These are phyloP conservation scores for Eumerus sabulonum DNA, from an alignment of 2,888 invertebrate genomes.

Conservation along the genomic window DNA sequence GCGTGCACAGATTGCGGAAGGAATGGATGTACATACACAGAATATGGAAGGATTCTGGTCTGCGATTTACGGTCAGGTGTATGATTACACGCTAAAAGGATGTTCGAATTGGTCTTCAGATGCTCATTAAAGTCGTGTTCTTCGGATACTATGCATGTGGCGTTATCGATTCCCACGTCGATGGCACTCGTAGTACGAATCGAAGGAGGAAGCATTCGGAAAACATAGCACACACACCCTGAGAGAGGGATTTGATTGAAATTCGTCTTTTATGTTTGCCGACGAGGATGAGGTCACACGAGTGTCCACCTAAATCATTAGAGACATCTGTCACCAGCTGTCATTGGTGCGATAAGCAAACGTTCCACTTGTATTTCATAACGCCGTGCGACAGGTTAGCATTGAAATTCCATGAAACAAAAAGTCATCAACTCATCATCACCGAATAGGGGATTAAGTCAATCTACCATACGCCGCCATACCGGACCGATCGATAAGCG, in stretches of 20 bases:
- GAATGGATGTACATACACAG: slow-evolving; percentile 14
- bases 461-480: slow-evolving; percentile 20
- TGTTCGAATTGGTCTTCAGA: slow-evolving; percentile 61
- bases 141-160: slow-evolving; percentile 24
- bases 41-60: neutral
- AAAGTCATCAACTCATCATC: slow-evolving; percentile 44
- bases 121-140: slow-evolving; percentile 67
- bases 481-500: too few species aligned
- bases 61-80: slow-evolving; percentile 65
- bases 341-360: slow-evolving; percentile 37
- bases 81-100: slow-evolving; percentile 67
- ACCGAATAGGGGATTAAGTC: slow-evolving; percentile 50
- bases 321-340: slow-evolving; percentile 62
- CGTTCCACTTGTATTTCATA: slow-evolving; percentile 58
- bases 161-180: slow-evolving; percentile 43
- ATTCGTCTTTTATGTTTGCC: neutral
- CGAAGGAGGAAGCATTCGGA: too few species aligned
- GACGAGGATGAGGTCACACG: slow-evolving; percentile 55
- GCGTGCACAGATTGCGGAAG: slow-evolving; percentile 58
- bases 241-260: too few species aligned
- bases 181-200: too few species aligned
- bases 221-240: too few species aligned
- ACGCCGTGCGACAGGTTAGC: slow-evolving; percentile 55
- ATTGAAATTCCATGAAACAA: slow-evolving; percentile 5
- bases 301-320: slow-evolving; percentile 53